Evolutionary conservation across 2,113 vertebrate species (phyloP), one percentile per base, ranked within the genome.

Genomic region (Rhadina sibilatrix): DNA sequence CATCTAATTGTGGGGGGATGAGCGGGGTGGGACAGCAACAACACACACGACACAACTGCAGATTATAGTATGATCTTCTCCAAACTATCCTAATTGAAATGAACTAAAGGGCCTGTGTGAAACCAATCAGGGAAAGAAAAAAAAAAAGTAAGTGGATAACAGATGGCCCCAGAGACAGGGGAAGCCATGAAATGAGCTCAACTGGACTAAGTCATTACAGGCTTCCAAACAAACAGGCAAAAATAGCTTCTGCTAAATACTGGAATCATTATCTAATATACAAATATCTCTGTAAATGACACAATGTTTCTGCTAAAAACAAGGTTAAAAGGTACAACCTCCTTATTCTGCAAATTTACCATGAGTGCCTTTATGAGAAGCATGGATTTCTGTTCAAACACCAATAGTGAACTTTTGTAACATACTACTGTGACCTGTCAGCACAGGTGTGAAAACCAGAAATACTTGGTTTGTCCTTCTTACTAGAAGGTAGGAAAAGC

Each of bases 181-280:
- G 59, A 96, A 88, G 66, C 82, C 89, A 35, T 69, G 66, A 85
- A 86, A 91, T 46, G 70, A 96, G 90, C 75, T 97, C 90, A 86
- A 89, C 59, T 66, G 66, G 71, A 47, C 87, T 95, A 80, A 91
- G 82, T 85, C 81, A 35, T 86, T 77, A 89, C 42, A 91, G 54
- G 74, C 71, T 85, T 87, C 84, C 63, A 63, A 85, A 69, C 74
- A 91, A 89, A 80, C 8, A 50, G 63, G 71, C 71, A 84, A 95
- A 85, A 85, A 74, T 78, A 96, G 59, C 68, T 22, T 0, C 35
- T 86, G 47, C 42, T 77, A 88, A 93, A 88, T 83, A 44, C 59
- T 18, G 11, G 46, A 54, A n/a, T 69, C 6, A 1, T 70, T 84
- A 28, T 68, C 46, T 83, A 61, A 87, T 68, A 63, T 27, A 49